Conservation (phyloP, 1,140 invertebrate genomes). For the Drosophila miranda region DNA sequence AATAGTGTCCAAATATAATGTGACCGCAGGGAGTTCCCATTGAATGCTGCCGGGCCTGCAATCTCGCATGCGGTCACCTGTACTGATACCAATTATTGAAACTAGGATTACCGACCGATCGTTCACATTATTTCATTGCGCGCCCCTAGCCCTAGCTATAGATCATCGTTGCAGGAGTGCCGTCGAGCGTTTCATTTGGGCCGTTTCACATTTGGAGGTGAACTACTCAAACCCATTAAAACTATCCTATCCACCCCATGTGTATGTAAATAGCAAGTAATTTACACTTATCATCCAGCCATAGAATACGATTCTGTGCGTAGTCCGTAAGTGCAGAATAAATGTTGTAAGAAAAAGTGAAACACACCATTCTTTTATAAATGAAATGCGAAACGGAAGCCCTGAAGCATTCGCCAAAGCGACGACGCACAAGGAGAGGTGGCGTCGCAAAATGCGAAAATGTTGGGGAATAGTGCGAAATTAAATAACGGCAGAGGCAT, state of each 20-base stretch:
- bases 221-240: slow-evolving; percentile 1
- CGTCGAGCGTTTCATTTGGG: too few relatives aligned
- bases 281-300: slow-evolving; percentile 29
- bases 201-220: too few relatives aligned
- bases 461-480: slow-evolving; percentile 49
- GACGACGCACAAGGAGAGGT: slow-evolving; percentile 18
- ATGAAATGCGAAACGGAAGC: slow-evolving; percentile 35
- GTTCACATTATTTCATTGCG: slow-evolving; percentile 1
- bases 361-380: slow-evolving; percentile 3
- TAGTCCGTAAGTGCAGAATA: slow-evolving; percentile 29
- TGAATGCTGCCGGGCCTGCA: too few relatives aligned
- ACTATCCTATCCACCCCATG: background rate
- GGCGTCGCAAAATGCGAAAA: slow-evolving; percentile 16
- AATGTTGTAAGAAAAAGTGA: slow-evolving; percentile 11
- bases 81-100: slow-evolving; percentile 44
- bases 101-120: slow-evolving; percentile 25
- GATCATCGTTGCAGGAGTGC: too few relatives aligned
- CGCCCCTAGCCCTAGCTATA: slow-evolving; percentile 1
- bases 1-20: slow-evolving; percentile 32
- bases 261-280: slow-evolving; percentile 39
- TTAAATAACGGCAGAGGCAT: slow-evolving; percentile 70
- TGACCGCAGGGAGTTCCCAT: too few relatives aligned
- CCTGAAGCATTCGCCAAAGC: background rate
- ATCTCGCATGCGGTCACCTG: slow-evolving; percentile 1
- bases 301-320: slow-evolving; percentile 47